These are phyloP conservation scores for Phenganax stokvisi DNA, from an alignment of 92 coral and sea anemone species.

Conservation along the genomic window DNA sequence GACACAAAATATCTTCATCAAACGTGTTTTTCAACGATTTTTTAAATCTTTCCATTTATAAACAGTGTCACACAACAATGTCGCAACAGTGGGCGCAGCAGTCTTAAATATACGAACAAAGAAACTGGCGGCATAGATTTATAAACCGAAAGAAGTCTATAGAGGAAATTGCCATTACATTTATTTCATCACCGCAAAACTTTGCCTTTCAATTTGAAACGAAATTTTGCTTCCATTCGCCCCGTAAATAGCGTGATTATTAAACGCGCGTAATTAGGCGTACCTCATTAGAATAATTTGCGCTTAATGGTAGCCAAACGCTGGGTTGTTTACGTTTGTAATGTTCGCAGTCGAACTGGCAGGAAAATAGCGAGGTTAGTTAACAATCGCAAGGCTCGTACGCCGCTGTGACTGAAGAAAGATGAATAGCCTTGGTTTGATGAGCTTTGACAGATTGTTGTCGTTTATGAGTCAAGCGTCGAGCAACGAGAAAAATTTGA, in stretches of 20 bases:
- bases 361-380: not conserved
- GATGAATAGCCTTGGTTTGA: constrained; percentile 29
- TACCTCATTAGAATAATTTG: not conserved
- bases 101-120: not conserved
- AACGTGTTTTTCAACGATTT: too few relatives aligned
- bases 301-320: not conserved
- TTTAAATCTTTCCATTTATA: too few relatives aligned
- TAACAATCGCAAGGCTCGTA: not conserved
- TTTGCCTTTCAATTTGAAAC: not conserved
- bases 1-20: too few relatives aligned
- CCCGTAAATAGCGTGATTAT: not conserved
- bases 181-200: constrained; percentile 9
- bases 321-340: not conserved
- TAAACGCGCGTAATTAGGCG: not conserved
- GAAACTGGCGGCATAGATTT: constrained; percentile 2
- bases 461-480: not conserved
- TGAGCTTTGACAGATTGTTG: constrained; percentile 31
- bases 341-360: not conserved
- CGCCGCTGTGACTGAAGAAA: constrained; percentile 33
- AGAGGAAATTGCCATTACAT: constrained; percentile 17
- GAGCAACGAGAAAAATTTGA: not conserved
- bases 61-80: too few relatives aligned
- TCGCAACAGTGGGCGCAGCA: too few relatives aligned
- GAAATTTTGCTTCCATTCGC: not conserved
- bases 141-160: constrained; percentile 22